Evolutionary conservation across 2,888 invertebrate species (phyloP).

Genomic region (Steinernema carpocapsae): DNA sequence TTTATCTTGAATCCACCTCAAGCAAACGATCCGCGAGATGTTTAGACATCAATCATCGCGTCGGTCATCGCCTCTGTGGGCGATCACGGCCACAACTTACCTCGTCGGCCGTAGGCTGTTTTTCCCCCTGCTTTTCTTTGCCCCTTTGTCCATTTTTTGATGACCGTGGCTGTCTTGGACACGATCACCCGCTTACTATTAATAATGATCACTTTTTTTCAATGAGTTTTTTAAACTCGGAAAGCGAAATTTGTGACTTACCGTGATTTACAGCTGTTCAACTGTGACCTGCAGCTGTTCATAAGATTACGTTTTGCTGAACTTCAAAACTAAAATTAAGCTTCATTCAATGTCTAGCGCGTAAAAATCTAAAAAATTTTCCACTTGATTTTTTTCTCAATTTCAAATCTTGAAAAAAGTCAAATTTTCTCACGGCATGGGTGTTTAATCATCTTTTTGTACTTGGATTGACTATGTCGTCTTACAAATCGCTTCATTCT

Average conservation of each 20-base stretch:
- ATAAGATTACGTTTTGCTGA: too few relatives aligned
- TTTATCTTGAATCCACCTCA: conserved; percentile 25
- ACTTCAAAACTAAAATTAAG: too few relatives aligned
- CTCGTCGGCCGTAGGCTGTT: background rate
- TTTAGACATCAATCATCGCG: conserved; percentile 33
- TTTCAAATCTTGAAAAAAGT: too few relatives aligned
- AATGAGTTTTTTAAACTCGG: background rate
- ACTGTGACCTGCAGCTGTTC: too few relatives aligned
- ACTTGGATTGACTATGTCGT: too few relatives aligned
- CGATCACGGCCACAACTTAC: conserved; percentile 3
- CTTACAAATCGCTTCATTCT: too few relatives aligned
- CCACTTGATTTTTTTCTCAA: too few relatives aligned
- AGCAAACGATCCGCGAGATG: conserved; percentile 7
- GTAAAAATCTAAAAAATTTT: too few relatives aligned
- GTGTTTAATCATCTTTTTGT: too few relatives aligned
- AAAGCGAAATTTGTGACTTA: background rate
- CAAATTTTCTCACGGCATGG: too few relatives aligned
- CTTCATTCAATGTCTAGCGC: too few relatives aligned
- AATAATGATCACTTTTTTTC: background rate
- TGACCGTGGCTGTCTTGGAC: background rate
- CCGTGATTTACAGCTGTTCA: too few relatives aligned
- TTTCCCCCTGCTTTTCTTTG: background rate
- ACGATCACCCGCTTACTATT: background rate
- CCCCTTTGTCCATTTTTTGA: background rate
- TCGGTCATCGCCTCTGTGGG: conserved; percentile 4